These are phyloP conservation scores for Siderastrea radians DNA, from an alignment of 92 coral and sea anemone genomes.

Conservation along the genomic window DNA sequence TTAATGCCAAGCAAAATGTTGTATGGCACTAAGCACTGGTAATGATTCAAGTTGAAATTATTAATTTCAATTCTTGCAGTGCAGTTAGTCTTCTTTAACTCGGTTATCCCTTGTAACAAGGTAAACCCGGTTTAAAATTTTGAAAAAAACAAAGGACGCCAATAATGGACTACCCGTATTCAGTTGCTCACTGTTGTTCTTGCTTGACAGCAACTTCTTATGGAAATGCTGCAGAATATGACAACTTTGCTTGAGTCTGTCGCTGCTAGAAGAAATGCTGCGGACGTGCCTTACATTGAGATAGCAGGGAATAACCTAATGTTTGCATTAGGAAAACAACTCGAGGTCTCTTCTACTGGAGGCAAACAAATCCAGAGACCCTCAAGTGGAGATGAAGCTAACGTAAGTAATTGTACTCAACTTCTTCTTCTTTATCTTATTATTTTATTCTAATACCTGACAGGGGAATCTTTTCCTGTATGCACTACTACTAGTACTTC, in stretches of 20 bases:
- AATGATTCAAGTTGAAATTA: too few relatives aligned
- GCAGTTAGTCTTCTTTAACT: too few relatives aligned
- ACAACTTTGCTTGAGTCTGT: background rate
- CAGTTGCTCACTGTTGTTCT: background rate
- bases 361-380: background rate
- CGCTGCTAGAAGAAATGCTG: background rate
- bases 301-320: slow-evolving; percentile 9
- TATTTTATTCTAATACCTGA: too few relatives aligned
- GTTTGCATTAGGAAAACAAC: slow-evolving; percentile 7
- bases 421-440: too few relatives aligned
- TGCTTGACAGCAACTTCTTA: background rate
- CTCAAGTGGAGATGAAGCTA: background rate
- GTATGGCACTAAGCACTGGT: too few relatives aligned
- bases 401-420: background rate
- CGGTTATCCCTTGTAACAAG: too few relatives aligned
- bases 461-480: too few relatives aligned
- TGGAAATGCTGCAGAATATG: slow-evolving; percentile 2
- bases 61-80: too few relatives aligned
- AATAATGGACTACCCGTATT: too few relatives aligned
- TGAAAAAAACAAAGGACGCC: too few relatives aligned
- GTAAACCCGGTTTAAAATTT: background rate
- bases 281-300: slow-evolving; percentile 4
- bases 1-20: too few relatives aligned
- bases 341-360: background rate
- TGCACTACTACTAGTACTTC: too few relatives aligned